Percentiles rank a stretch among this genome's conserved stretches.
Evolutionary conservation across 2,888 invertebrate genomes (phyloP).

Genomic region (Pyrrhopygopsis socrates): DNA sequence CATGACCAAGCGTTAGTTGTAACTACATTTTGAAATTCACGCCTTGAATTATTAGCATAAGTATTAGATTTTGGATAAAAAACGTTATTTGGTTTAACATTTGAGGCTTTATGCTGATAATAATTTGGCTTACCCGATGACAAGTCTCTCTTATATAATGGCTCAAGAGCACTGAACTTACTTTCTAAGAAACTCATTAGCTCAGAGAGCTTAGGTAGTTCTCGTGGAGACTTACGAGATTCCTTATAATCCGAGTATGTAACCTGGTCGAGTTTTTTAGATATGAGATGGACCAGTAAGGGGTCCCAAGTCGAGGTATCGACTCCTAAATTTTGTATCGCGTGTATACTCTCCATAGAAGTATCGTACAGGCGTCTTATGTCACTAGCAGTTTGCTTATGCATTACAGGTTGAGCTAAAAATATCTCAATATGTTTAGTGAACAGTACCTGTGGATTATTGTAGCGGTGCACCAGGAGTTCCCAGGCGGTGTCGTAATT

Average conservation of each 20-base stretch:
- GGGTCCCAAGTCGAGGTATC: conserved; percentile 73
- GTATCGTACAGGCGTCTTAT: conserved; percentile 60
- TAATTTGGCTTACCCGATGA: background rate
- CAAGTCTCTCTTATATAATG: conserved; percentile 27
- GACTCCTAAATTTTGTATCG: conserved; percentile 71
- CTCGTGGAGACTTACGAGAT: conserved; percentile 42
- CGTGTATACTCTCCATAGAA: conserved; percentile 66
- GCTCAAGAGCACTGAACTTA: conserved; percentile 60
- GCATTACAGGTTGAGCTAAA: conserved; percentile 18
- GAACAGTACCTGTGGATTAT: background rate
- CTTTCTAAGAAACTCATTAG: conserved; percentile 57
- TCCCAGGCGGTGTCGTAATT: conserved; percentile 15
- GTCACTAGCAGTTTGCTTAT: conserved; percentile 27
- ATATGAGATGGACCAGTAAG: conserved; percentile 53
- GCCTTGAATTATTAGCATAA: too few relatives aligned
- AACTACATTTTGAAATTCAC: too few relatives aligned
- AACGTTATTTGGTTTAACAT: background rate
- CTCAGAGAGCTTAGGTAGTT: conserved; percentile 59
- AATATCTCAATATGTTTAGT: conserved; percentile 29
- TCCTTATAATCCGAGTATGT: conserved; percentile 62
- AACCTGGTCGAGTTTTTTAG: too few relatives aligned
- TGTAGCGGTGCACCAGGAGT: background rate
- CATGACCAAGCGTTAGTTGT: too few relatives aligned
- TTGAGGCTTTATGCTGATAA: background rate
- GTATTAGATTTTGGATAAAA: background rate